Percentiles rank a stretch among this genome's conserved stretches.
Conservation (phyloP, 2,113 vertebrate species). For the Benitochromis conjunctus region DNA sequence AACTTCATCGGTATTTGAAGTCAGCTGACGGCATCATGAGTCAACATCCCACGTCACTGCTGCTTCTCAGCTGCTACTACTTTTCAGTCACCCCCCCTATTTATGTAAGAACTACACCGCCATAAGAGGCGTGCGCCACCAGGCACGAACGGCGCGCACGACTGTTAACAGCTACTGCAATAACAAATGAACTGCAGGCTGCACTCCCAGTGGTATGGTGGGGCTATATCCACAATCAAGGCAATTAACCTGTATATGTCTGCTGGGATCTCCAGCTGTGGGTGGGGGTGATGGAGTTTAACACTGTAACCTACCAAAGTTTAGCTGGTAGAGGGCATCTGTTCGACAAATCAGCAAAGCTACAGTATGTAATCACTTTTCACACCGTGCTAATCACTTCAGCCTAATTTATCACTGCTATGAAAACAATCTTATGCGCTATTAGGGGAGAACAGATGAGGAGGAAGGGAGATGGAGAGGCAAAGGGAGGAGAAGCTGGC, state of each 20-base stretch:
- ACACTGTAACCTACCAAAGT: slow-evolving; percentile 57
- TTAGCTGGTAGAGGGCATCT: slow-evolving; percentile 70
- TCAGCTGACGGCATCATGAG: background rate
- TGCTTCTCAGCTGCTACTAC: background rate
- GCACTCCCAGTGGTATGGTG: slow-evolving; percentile 29
- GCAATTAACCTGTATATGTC: slow-evolving; percentile 73
- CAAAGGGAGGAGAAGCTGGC: background rate
- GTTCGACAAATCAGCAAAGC: slow-evolving; percentile 72
- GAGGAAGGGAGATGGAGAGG: background rate
- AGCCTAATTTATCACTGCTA: slow-evolving; percentile 70
- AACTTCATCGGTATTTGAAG: background rate
- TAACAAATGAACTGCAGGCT: slow-evolving; percentile 46
- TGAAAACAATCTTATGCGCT: slow-evolving; percentile 61
- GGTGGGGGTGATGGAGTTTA: slow-evolving; percentile 34
- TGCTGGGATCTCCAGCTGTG: slow-evolving; percentile 66
- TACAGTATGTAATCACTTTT: slow-evolving; percentile 72
- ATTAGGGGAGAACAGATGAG: slow-evolving; percentile 22
- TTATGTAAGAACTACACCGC: background rate
- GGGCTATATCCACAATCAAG: slow-evolving; percentile 62
- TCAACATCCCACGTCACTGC: slow-evolving; percentile 2
- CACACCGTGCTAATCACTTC: slow-evolving; percentile 75
- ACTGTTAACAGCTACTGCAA: slow-evolving; percentile 12
- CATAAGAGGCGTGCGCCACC: slow-evolving; percentile 18
- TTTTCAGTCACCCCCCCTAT: background rate
- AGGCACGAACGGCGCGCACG: too few relatives aligned